Percentiles rank a stretch among this genome's conserved stretches.
phyloP scores from a whole-genome alignment of 2,888 invertebrate species.

The Chrysolina haemoptera region DNA sequence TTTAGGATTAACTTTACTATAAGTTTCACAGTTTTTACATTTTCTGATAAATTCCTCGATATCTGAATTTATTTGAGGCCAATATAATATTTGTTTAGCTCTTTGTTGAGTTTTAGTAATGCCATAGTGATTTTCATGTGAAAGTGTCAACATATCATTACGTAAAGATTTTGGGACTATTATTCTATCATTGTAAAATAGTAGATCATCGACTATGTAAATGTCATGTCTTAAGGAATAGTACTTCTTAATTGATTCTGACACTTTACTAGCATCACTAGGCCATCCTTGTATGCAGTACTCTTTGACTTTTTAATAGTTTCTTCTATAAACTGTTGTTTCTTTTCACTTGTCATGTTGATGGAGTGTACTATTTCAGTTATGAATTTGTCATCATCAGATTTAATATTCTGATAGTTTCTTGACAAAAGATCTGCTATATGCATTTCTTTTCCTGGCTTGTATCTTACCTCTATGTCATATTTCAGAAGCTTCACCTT shows the following conservation, averaged over 20 bases:
- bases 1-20: slow-evolving; percentile 31
- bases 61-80: slow-evolving; percentile 33
- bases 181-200: background rate
- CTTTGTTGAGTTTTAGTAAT: slow-evolving; percentile 28
- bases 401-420: too few relatives aligned
- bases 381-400: background rate
- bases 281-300: slow-evolving; percentile 14
- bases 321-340: background rate
- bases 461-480: background rate
- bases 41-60: slow-evolving; percentile 32
- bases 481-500: background rate
- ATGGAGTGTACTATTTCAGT: slow-evolving; percentile 9
- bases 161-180: slow-evolving; percentile 30
- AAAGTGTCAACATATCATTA: slow-evolving; percentile 8
- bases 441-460: slow-evolving; percentile 7
- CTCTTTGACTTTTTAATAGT: slow-evolving; percentile 7
- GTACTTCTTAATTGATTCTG: background rate
- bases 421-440: background rate
- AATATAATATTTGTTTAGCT: slow-evolving; percentile 38
- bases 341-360: background rate
- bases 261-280: background rate
- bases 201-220: slow-evolving; percentile 19
- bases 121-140: slow-evolving; percentile 30
- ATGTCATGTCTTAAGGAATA: slow-evolving; percentile 21
- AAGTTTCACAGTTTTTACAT: slow-evolving; percentile 34